phyloP scores from a whole-genome alignment of 2,797 vertebrate species.

The Arvicola amphibius region DNA sequence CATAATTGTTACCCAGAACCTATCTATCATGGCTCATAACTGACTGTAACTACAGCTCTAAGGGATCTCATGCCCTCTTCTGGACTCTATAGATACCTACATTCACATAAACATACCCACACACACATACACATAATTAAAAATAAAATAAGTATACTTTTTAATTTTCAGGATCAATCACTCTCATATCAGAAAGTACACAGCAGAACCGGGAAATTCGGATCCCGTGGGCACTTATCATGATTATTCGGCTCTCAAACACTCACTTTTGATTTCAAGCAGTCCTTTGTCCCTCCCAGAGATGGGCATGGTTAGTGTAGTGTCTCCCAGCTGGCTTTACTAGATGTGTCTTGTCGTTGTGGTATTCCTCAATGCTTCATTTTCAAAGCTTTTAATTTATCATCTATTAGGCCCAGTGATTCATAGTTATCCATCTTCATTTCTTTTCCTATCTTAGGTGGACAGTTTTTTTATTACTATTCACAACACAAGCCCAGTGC shows the following conservation, averaged over 20 bases:
- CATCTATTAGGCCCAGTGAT: constrained; percentile 69
- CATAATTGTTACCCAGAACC: neutral
- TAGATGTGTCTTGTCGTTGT: constrained; percentile 69
- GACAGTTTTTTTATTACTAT: constrained; percentile 43
- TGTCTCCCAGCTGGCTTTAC: constrained; percentile 26
- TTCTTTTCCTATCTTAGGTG: constrained; percentile 39
- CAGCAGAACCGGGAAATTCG: neutral
- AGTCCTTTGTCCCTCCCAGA: neutral
- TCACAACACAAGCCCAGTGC: constrained; percentile 62
- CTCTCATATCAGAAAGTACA: neutral
- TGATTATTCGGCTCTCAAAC: neutral
- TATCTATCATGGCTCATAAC: neutral
- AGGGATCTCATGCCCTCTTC: neutral
- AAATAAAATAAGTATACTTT: neutral
- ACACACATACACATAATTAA: neutral
- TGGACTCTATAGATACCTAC: too few relatives aligned
- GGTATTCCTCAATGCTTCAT: constrained; percentile 69
- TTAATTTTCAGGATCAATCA: neutral
- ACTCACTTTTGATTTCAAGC: neutral
- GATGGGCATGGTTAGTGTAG: constrained; percentile 19
- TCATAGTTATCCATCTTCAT: constrained; percentile 72
- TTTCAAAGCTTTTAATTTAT: constrained; percentile 73
- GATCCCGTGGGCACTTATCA: neutral
- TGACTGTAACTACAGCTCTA: neutral
- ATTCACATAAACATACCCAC: neutral